These are phyloP conservation scores for Phainopepla nitens DNA, from an alignment of 2,113 vertebrate species.

Conservation along the genomic window DNA sequence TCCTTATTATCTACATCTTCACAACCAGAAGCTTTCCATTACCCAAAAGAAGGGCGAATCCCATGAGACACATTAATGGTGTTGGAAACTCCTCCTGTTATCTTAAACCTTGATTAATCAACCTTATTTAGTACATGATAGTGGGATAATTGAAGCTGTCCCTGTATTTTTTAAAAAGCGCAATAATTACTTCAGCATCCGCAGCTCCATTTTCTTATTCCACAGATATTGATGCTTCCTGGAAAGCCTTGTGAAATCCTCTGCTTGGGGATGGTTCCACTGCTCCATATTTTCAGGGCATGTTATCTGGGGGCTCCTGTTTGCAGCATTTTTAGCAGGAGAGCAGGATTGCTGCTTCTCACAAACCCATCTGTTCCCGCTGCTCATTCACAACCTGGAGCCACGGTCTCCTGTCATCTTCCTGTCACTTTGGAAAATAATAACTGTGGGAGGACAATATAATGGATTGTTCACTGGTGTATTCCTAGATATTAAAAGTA, in stretches of 20 bases:
- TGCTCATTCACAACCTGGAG: conserved; percentile 59
- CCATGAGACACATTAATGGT: not conserved
- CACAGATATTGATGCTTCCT: not conserved
- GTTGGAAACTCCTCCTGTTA: conserved; percentile 37
- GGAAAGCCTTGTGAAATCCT: not conserved
- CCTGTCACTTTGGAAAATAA: not conserved
- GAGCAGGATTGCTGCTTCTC: not conserved
- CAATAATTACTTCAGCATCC: not conserved
- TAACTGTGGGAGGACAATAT: conserved; percentile 17
- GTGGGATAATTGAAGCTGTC: conserved; percentile 18
- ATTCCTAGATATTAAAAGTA: not conserved
- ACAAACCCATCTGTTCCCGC: conserved; percentile 9
- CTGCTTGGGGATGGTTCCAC: not conserved
- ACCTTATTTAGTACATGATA: conserved; percentile 5
- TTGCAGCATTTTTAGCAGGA: not conserved
- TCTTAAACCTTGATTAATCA: conserved; percentile 46
- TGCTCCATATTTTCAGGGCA: conserved; percentile 17
- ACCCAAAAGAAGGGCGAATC: conserved; percentile 24
- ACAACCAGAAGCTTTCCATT: conserved; percentile 33
- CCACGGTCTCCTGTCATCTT: conserved; percentile 21
- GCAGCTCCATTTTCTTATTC: not conserved
- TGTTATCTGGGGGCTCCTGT: not conserved
- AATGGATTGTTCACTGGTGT: not conserved
- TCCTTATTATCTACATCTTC: conserved; percentile 7
- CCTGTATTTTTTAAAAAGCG: not conserved